Evolutionary conservation across 1,140 invertebrate species (phyloP), one percentile per base, ranked within the genome.

Genomic region (Drosophila ercepeae): DNA sequence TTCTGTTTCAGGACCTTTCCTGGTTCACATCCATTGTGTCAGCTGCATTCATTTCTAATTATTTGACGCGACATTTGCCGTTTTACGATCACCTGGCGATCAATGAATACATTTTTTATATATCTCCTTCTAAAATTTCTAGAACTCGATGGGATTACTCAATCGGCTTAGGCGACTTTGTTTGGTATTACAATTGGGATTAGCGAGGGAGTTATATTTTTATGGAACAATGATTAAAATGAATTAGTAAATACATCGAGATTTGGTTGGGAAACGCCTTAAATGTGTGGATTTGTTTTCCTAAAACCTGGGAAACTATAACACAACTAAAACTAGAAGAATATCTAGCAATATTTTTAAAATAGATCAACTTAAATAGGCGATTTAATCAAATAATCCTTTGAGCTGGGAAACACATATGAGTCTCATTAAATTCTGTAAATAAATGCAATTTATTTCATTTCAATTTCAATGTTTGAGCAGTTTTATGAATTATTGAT

Each of bases 31-130:
- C 41, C 69, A 67, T 86, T 88, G 67, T 86, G 46, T 58, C 73
- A 77, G 52, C 77, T 70, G 81, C 68, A 88, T 86, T 58, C 63
- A 45, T 65, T 77, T 88, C 68, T 57, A 86, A 86, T 86, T 81
- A 86, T 82, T 73, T 77, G 45, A 61, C 69, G 51, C 74, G 70
- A 78, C 64, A 46, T 72, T 74, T 51, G 18, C 27, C 21, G 25
- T 34, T 61, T 70, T 82, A 50, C 13, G 49, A 36, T 59, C 16
- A 7, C 29, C n/a, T 34, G 63, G 25, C 51, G 46, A 72, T 83
- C 79, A 83, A 83, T 83, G 79, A 83, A 83, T 64, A 4, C 29
- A 32, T 32, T 79, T 84, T 84, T 79, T 82, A 52, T 32, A 36
- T 7, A 5, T 25, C 48, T 34, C 1, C 39, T 46, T 46, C 23